Evolutionary conservation across 2,888 invertebrate genomes (phyloP), one percentile per base, ranked within the genome.

Genomic region (Ophioninae sp.): DNA sequence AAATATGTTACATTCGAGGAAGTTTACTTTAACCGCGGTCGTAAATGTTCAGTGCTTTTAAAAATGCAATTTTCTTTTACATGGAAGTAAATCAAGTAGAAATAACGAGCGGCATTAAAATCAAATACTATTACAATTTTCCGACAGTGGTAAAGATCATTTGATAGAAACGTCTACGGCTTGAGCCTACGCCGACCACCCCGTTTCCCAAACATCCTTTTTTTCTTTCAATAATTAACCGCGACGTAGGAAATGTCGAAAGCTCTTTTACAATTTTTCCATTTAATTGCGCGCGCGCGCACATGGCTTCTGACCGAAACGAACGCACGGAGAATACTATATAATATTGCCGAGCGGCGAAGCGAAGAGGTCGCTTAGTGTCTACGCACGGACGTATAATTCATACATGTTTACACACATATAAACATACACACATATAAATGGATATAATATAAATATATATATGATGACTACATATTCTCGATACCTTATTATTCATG

Each of bases 211-310:
- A 86, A 87, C 79, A 87, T 88, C 85, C 84, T 84, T 79, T 68
- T 69, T 76, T 68, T 76, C 39, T 68, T 58, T 58, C 20, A 84
- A 86, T 86, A 87, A 88, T 88, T 88, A 85, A 83, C 85, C 75
- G 61, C 73, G 65, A 77, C 71, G 79, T 72, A 80, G 88, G 83
- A 88, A 86, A 82, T 88, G 86, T 85, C 83, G 87, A 87, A 88
- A 87, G 65, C 68, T 64, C 59, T 73, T 78, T 75, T 76, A 76
- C 80, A 80, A 67, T 76, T 80, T 80, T 82, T 64, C 58, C 73
- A 86, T 83, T 69, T 83, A 78, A 85, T 86, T 76, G 63, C 74
- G 65, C 73, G 61, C 81, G 77, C 78, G 79, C 84, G 75, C 13
- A 56, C 51, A 51, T 51, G 51, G 67, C 81, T 84, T 39, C 58